These are phyloP conservation scores for Apeira syringaria DNA, from an alignment of 2,888 invertebrate species.

Conservation along the genomic window DNA sequence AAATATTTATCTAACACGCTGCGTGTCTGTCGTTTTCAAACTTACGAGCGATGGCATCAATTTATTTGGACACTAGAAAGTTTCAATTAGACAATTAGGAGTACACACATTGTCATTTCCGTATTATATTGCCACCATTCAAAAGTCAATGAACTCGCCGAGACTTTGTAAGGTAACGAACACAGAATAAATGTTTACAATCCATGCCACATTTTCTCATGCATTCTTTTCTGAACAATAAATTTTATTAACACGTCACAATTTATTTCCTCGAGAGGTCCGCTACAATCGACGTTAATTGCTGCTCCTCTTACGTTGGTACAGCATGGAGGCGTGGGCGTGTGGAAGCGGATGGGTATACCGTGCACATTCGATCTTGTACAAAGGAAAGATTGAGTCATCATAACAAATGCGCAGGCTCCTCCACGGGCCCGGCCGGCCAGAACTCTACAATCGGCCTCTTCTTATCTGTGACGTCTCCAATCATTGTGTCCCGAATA, in stretches of 20 bases:
- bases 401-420: constrained; percentile 78
- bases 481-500: constrained; percentile 74
- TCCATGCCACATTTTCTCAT: constrained; percentile 61
- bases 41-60: constrained; percentile 12
- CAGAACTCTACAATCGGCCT: constrained; percentile 72
- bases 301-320: constrained; percentile 69
- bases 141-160: constrained; percentile 49
- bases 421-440: constrained; percentile 58
- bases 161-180: constrained; percentile 50
- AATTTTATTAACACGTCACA: constrained; percentile 78
- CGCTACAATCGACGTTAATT: constrained; percentile 75
- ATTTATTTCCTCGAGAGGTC: constrained; percentile 61
- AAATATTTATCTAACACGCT: constrained; percentile 23
- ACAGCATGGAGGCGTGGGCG: constrained; percentile 50
- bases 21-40: constrained; percentile 28
- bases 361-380: constrained; percentile 46
- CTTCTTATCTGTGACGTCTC: constrained; percentile 77
- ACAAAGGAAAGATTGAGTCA: constrained; percentile 82
- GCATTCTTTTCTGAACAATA: constrained; percentile 68
- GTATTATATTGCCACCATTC: constrained; percentile 49
- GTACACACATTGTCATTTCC: constrained; percentile 50
- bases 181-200: constrained; percentile 61
- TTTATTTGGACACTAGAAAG: constrained; percentile 27
- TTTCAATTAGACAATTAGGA: constrained; percentile 21
- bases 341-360: constrained; percentile 41